Conservation (phyloP, 2,797 vertebrate genomes). For the Glyptemys insculpta region DNA sequence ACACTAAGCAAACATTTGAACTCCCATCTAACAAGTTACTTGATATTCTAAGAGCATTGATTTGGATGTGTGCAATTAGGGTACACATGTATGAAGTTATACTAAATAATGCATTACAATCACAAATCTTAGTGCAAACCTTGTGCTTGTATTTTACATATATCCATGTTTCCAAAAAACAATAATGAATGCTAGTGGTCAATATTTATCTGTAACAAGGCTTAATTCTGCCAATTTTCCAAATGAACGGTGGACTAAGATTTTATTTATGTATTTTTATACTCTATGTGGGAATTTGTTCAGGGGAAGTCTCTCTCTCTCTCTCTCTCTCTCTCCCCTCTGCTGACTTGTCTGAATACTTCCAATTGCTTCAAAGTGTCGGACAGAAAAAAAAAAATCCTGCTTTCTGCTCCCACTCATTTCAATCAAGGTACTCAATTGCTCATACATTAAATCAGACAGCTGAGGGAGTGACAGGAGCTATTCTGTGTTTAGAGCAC, state of each 20-base stretch:
- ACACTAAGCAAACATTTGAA: slow-evolving; percentile 85
- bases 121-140: slow-evolving; percentile 83
- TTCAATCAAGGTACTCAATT: slow-evolving; percentile 67
- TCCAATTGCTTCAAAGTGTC: slow-evolving; percentile 68
- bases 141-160: slow-evolving; percentile 80
- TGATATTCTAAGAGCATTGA: slow-evolving; percentile 67
- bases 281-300: slow-evolving; percentile 32
- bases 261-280: background rate
- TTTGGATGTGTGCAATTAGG: slow-evolving; percentile 78
- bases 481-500: slow-evolving; percentile 57
- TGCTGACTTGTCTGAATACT: slow-evolving; percentile 58
- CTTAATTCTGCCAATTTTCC: slow-evolving; percentile 71
- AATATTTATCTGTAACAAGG: slow-evolving; percentile 57
- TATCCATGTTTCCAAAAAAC: slow-evolving; percentile 69
- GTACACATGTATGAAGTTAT: slow-evolving; percentile 77
- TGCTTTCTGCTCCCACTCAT: slow-evolving; percentile 53
- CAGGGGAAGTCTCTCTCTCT: background rate
- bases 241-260: slow-evolving; percentile 57
- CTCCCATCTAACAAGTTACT: slow-evolving; percentile 81
- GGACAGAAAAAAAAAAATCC: slow-evolving; percentile 38
- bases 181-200: slow-evolving; percentile 72
- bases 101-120: slow-evolving; percentile 83
- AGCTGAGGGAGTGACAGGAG: slow-evolving; percentile 50
- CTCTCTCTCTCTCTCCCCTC: background rate
- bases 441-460: slow-evolving; percentile 43